phyloP scores from a whole-genome alignment of 2,113 vertebrate genomes.

The Synodontis membranacea region DNA sequence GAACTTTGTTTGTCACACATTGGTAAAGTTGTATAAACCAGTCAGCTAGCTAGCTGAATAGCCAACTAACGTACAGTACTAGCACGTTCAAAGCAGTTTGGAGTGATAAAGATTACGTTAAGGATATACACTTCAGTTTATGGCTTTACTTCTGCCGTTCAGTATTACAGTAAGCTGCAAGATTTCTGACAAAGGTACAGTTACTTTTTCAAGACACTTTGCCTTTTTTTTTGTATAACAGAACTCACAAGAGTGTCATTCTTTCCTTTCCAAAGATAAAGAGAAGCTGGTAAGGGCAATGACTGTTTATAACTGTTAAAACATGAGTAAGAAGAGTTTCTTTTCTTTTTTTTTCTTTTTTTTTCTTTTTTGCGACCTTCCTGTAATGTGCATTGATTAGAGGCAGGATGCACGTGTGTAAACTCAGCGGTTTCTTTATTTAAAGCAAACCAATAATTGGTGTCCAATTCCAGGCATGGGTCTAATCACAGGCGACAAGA shows the following conservation, averaged over 20 bases:
- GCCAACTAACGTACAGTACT: background rate
- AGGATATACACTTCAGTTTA: too few species aligned
- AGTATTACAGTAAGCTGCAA: background rate
- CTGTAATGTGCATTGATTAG: background rate
- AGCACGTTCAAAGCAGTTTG: background rate
- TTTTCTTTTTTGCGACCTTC: background rate
- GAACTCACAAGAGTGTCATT: background rate
- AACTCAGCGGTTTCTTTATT: background rate
- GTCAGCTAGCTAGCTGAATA: background rate
- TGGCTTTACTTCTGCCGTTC: background rate
- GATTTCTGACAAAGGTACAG: background rate
- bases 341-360: too few species aligned
- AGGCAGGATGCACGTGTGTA: background rate
- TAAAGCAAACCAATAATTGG: background rate
- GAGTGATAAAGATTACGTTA: background rate
- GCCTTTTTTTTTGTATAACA: too few species aligned
- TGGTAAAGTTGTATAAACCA: background rate
- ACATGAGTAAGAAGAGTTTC: background rate
- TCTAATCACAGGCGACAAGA: background rate
- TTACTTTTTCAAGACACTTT: background rate
- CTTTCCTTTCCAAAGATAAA: background rate
- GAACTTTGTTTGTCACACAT: background rate
- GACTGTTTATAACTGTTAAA: too few species aligned
- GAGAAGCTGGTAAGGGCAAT: background rate
- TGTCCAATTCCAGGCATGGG: background rate